Evolutionary conservation across 2,797 vertebrate genomes (phyloP).

Genomic region (Mionectes olivaceus): DNA sequence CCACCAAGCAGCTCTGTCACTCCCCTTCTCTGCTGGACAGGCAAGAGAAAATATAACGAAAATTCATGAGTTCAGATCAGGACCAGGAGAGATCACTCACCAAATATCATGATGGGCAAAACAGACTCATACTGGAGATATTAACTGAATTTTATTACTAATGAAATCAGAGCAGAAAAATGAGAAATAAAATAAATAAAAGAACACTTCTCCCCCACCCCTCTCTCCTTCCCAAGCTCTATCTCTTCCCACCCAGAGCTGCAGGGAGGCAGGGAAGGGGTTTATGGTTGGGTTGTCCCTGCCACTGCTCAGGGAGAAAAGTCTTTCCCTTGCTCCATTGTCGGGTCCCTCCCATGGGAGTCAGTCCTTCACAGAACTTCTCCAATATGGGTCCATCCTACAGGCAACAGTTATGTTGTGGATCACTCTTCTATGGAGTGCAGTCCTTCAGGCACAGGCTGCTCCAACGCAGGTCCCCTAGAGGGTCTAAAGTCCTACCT

Average conservation of each 20-base stretch:
- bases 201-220: background rate
- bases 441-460: background rate
- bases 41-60: background rate
- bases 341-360: background rate
- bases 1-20: background rate
- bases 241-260: background rate
- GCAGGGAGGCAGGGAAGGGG: background rate
- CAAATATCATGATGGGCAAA: background rate
- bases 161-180: background rate
- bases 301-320: background rate
- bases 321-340: background rate
- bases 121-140: background rate
- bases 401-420: background rate
- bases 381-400: background rate
- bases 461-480: no score
- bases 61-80: background rate
- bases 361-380: background rate
- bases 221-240: background rate
- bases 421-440: background rate
- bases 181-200: background rate
- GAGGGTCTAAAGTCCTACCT: no score
- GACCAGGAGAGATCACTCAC: background rate
- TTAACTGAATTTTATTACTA: background rate
- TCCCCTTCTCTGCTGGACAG: background rate
- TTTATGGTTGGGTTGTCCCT: background rate